These are phyloP conservation scores for Rhyacophila brunnea DNA, from an alignment of 1,140 invertebrate genomes.

Conservation along the genomic window DNA sequence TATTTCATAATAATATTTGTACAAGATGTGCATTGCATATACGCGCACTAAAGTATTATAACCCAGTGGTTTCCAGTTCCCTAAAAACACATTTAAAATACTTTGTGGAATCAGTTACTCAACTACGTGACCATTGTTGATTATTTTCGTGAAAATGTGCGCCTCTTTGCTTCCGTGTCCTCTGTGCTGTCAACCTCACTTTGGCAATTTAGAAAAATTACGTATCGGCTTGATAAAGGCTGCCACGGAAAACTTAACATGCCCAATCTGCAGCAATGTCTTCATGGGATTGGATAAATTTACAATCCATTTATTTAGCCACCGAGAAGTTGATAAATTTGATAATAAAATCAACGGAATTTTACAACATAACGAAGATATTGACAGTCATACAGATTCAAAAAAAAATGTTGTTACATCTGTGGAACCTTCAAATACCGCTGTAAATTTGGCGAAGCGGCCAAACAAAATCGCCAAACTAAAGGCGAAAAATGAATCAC, in stretches of 20 bases:
- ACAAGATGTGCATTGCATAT: too few species aligned
- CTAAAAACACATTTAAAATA: background rate
- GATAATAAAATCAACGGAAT: background rate
- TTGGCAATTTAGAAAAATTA: slow-evolving; percentile 66
- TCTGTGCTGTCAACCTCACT: slow-evolving; percentile 70
- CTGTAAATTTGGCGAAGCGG: slow-evolving; percentile 31
- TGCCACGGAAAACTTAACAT: slow-evolving; percentile 68
- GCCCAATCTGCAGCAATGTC: slow-evolving; percentile 74
- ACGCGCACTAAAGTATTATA: too few species aligned
- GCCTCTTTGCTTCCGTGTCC: slow-evolving; percentile 69
- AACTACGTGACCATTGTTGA: background rate
- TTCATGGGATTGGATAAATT: slow-evolving; percentile 76
- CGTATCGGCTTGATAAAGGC: slow-evolving; percentile 70
- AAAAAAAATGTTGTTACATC: background rate
- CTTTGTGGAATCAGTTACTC: background rate
- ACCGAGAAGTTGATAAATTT: slow-evolving; percentile 47
- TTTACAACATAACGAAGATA: background rate
- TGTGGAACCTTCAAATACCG: slow-evolving; percentile 14
- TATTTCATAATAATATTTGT: too few species aligned
- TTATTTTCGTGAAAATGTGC: slow-evolving; percentile 50
- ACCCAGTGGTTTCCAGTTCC: too few species aligned
- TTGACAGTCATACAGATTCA: background rate
- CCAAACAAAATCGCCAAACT: slow-evolving; percentile 25
- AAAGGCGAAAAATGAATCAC: slow-evolving; percentile 39
- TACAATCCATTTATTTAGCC: slow-evolving; percentile 80